Percentiles rank a stretch among this genome's conserved stretches.
Evolutionary conservation across 2,888 invertebrate species (phyloP).

Genomic region (Ophonus ardosiacus): DNA sequence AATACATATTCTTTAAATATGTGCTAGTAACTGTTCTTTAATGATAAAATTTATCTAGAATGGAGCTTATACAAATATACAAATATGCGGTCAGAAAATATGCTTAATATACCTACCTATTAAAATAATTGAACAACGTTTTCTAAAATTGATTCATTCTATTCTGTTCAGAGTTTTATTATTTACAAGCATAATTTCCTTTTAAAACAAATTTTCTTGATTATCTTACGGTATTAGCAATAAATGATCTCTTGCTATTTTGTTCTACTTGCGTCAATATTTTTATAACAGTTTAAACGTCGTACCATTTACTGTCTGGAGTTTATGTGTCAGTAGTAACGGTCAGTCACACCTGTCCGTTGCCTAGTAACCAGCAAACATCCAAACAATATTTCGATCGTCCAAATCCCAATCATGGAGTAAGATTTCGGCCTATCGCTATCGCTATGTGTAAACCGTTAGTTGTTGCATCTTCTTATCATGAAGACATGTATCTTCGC

Average conservation of each 20-base stretch:
- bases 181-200: background rate
- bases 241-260: background rate
- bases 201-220: background rate
- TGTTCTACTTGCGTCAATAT: constrained; percentile 12
- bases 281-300: constrained; percentile 25
- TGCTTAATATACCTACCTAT: too few species aligned
- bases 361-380: constrained; percentile 7
- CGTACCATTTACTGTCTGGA: constrained; percentile 26
- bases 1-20: too few species aligned
- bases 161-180: background rate
- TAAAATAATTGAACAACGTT: background rate
- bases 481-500: constrained; percentile 22
- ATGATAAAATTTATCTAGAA: too few species aligned
- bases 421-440: constrained; percentile 40
- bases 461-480: constrained; percentile 50
- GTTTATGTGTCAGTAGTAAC: constrained; percentile 61
- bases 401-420: constrained; percentile 1
- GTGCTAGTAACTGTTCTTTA: too few species aligned
- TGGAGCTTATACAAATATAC: too few species aligned
- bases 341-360: constrained; percentile 58
- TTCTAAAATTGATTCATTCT: background rate
- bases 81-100: too few species aligned
- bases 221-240: constrained; percentile 17
- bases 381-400: constrained; percentile 31
- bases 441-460: constrained; percentile 55